Base-by-base conservation (phyloP, 2,888 invertebrate species). In the Platypus cylindrus region DNA sequence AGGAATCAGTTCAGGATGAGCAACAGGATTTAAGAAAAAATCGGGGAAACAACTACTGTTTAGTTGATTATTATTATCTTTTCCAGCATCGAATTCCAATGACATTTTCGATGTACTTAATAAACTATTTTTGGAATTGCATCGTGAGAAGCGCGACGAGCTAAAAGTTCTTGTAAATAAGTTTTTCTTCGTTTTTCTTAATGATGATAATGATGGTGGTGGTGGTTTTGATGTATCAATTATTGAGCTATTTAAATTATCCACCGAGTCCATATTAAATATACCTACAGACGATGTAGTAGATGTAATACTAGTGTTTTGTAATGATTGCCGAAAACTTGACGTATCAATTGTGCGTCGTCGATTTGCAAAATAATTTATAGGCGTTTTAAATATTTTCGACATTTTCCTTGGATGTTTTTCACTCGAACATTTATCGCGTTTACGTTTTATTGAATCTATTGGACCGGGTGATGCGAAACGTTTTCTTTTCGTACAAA, bases 41-140 rank as follows among this genome's bases (percentile, higher is more conserved):
- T 59, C 58, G 17, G 60, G 58, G 41, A 60, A 60, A 49, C 60
- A 60, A 41, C 54, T 57, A 18, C 50, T 48, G 43, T 62, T 62
- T 36, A 59, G 40, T 26, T 49, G 51, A 24, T 52, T 48, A 25
- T 36, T 30, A 45, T 23, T 45, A 27, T 50, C 51, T n/a, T 44
- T 40, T 20, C 48, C 45, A 25, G 37, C 43, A 2, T 41, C 44
- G 14, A 56, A 53, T 12, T 39, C 39, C 32, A 57, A 54, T 14
- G 56, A 57, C 36, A 54, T 36, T 34, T 47, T 52, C 7, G 54
- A 55, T 3, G 51, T 46, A 36, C 54, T 54, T 30, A 55, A 46
- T 35, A 56, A 49, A 12, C 34, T 35, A 30, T 45, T 50, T 30
- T 53, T 56, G 18, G 45, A 45, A 23, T 50, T 54, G n/a, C 42